A percentile compares a stretch with the other conserved stretches of the same genome.
Conservation (phyloP, 2,888 invertebrate species). For the Lithophane socia region DNA sequence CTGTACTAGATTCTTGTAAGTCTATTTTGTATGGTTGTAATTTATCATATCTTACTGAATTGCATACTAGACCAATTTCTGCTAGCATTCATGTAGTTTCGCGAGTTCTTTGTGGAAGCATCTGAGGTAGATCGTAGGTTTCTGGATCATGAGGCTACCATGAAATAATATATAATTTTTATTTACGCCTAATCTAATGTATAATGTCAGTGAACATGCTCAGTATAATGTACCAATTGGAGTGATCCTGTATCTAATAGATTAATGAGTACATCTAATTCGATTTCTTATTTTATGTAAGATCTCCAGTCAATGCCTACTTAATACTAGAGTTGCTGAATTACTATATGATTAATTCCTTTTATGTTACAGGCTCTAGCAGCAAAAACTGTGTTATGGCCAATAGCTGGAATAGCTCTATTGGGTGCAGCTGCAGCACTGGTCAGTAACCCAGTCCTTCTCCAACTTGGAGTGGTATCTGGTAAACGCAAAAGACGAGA, state of each 20-base stretch:
- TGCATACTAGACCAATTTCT: constrained; percentile 3
- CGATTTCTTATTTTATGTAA: background rate
- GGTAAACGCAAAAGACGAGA: constrained; percentile 90
- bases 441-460: constrained; percentile 94
- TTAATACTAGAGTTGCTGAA: background rate
- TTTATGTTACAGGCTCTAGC: constrained; percentile 88
- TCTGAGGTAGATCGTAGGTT: background rate
- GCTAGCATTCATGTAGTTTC: constrained; percentile 5
- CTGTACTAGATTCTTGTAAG: constrained; percentile 17
- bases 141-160: background rate
- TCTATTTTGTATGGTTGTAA: constrained; percentile 11
- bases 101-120: background rate
- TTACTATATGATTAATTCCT: background rate
- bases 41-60: constrained; percentile 17
- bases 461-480: constrained; percentile 94
- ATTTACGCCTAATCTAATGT: background rate
- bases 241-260: background rate
- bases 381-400: constrained; percentile 92
- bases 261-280: background rate
- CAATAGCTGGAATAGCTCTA: constrained; percentile 95
- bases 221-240: background rate
- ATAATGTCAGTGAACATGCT: background rate
- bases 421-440: constrained; percentile 95
- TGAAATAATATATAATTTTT: background rate
- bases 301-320: background rate